Base-by-base conservation (phyloP, 2,113 vertebrate genomes). In the Xiphophorus maculatus region DNA sequence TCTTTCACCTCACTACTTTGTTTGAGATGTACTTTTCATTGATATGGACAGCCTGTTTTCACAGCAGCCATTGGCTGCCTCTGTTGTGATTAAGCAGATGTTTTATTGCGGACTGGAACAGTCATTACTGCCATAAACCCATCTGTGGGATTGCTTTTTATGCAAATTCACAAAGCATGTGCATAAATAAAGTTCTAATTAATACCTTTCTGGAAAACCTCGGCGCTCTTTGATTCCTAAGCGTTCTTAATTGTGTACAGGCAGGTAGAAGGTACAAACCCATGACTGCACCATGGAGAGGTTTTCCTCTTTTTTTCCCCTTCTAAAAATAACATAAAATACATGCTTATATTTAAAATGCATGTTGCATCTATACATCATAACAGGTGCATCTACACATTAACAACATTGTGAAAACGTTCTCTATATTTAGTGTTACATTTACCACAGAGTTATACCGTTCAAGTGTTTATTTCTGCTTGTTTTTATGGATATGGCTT, bases 151-250 rank as follows among this genome's bases (percentile, higher is more conserved):
- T 93, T 92, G 91, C 91, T 93, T 94, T 94, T 94, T 95, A 95
- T 95, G 94, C 93, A 94, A 95, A 94, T 95, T 89, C 80, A 83
- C 84, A 76, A 89, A 84, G 86, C 92, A 94, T 94, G 93, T 94
- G 92, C 94, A 95, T 95, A 95, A 94, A 95, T 95, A 94, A 95
- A 95, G 91, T 93, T 93, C 89, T 93, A 95, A 95, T 95, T 95
- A 94, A 94, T 95, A 94, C 90, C 92, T 94, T 85, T 93, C 87
- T 91, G 91, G 89, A 94, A 58, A 93, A 93, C 89, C 89, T 90
- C 90, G 73, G 85, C 85, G 89, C 88, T 93, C 87, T 93, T 93
- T 92, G 91, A 92, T 91, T 91, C 90, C 87, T 86, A 93, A 92
- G 88, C 89, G 87, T 87, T 92, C 81, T 81, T 92, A 93, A 93